Percentiles rank a stretch among this genome's conserved stretches.
These are phyloP conservation scores for Drosophila diplacantha DNA, from an alignment of 2,888 invertebrate species.

Conservation along the genomic window DNA sequence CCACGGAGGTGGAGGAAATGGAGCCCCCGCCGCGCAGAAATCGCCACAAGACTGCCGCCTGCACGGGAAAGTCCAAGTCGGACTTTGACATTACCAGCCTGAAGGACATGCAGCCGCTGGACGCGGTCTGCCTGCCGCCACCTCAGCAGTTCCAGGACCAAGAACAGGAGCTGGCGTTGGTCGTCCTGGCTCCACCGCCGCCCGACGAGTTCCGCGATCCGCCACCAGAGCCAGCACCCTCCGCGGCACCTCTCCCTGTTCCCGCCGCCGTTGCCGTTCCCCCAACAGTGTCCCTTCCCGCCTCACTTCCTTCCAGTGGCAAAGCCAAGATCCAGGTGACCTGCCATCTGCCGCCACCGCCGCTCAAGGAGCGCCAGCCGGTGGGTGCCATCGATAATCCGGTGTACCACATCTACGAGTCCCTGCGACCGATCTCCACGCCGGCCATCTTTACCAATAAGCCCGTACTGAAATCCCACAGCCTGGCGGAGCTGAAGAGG, in stretches of 20 bases:
- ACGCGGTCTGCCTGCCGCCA: constrained; percentile 84
- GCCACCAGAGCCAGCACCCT: constrained; percentile 65
- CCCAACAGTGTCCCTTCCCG: constrained; percentile 15
- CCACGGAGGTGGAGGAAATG: constrained; percentile 73
- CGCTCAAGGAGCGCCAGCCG: constrained; percentile 69
- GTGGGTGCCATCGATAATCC: constrained; percentile 83
- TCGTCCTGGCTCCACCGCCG: constrained; percentile 79
- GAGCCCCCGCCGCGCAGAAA: constrained; percentile 65
- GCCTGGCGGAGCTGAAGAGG: constrained; percentile 71
- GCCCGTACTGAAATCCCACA: constrained; percentile 72
- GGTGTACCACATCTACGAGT: constrained; percentile 89
- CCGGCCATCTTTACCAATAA: constrained; percentile 70
- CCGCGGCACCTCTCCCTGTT: constrained; percentile 9
- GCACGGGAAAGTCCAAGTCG: constrained; percentile 80
- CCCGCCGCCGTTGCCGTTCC: constrained; percentile 4
- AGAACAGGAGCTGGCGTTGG: constrained; percentile 80
- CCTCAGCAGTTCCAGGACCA: constrained; percentile 92
- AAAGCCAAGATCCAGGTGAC: constrained; percentile 32
- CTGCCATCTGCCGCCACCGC: constrained; percentile 27
- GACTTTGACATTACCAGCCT: constrained; percentile 81
- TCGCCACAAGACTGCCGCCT: constrained; percentile 48
- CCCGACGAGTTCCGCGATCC: constrained; percentile 85
- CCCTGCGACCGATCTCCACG: constrained; percentile 78
- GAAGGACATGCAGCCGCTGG: constrained; percentile 82
- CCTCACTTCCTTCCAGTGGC: constrained; percentile 19